Evolutionary conservation across 1,140 invertebrate species (phyloP).

Genomic region (Camponotus vicinus): DNA sequence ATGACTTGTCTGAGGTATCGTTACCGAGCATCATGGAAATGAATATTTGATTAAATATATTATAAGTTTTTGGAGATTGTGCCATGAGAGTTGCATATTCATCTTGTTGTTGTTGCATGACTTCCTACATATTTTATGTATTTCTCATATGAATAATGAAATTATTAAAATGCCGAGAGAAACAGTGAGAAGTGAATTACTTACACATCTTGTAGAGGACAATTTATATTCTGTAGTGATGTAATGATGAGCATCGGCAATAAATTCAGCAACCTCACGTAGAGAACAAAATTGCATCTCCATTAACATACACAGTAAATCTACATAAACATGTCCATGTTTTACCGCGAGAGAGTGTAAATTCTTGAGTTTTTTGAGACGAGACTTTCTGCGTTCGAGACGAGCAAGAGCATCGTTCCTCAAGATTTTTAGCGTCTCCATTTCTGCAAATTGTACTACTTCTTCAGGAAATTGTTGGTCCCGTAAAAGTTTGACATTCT

Average conservation of each 20-base stretch:
- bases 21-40: constrained; percentile 74
- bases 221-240: constrained; percentile 79
- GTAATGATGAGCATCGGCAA: constrained; percentile 78
- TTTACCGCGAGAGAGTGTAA: constrained; percentile 76
- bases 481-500: constrained; percentile 77
- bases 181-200: constrained; percentile 58
- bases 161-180: not conserved
- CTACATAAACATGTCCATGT: constrained; percentile 79
- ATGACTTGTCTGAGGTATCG: constrained; percentile 58
- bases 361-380: constrained; percentile 77
- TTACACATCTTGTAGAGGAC: constrained; percentile 79
- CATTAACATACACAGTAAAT: constrained; percentile 82
- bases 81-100: constrained; percentile 72
- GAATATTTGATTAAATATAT: constrained; percentile 80
- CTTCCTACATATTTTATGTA: constrained; percentile 73
- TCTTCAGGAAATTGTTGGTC: constrained; percentile 76
- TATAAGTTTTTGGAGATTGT: constrained; percentile 69
- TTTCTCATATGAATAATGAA: constrained; percentile 28
- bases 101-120: constrained; percentile 78
- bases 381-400: constrained; percentile 72
- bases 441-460: constrained; percentile 75
- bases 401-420: constrained; percentile 72
- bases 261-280: constrained; percentile 78
- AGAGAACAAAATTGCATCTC: constrained; percentile 78
- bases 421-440: constrained; percentile 75